A percentile compares a stretch with the other conserved stretches of the same genome.
Conservation (phyloP, 2,888 invertebrate genomes). For the Balanococcus diminutus region DNA sequence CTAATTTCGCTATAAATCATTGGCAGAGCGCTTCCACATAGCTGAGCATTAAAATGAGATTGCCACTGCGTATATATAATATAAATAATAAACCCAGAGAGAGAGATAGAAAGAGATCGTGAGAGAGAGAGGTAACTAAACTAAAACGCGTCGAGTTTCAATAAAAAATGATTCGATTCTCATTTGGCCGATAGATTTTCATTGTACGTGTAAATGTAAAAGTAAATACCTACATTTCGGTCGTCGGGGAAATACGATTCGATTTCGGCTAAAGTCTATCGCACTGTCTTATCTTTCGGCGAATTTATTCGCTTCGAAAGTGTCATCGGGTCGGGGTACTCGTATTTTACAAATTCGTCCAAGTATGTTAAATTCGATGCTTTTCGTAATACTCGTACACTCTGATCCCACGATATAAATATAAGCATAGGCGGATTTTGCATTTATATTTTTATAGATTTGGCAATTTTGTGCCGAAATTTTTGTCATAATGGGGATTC, state of each 20-base stretch:
- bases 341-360: conserved; percentile 9
- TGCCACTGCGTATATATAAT: background rate
- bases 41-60: conserved; percentile 38
- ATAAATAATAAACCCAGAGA: background rate
- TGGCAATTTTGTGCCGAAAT: background rate
- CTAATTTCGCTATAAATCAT: conserved; percentile 43
- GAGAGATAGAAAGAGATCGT: background rate
- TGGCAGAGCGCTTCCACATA: conserved; percentile 22
- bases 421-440: background rate
- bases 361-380: background rate
- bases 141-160: background rate
- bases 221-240: background rate
- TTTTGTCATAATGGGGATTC: background rate
- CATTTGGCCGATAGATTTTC: conserved; percentile 23
- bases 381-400: background rate
- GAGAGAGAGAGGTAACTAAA: background rate
- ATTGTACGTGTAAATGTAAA: background rate
- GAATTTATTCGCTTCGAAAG: conserved; percentile 12
- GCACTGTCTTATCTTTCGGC: background rate
- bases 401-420: background rate
- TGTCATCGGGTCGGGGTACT: background rate
- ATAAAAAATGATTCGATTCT: conserved; percentile 27
- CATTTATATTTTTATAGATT: background rate
- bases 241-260: background rate
- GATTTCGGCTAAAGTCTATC: background rate